Base-by-base conservation (phyloP, 2,113 vertebrate genomes). In the Micronycteris hirsuta region DNA sequence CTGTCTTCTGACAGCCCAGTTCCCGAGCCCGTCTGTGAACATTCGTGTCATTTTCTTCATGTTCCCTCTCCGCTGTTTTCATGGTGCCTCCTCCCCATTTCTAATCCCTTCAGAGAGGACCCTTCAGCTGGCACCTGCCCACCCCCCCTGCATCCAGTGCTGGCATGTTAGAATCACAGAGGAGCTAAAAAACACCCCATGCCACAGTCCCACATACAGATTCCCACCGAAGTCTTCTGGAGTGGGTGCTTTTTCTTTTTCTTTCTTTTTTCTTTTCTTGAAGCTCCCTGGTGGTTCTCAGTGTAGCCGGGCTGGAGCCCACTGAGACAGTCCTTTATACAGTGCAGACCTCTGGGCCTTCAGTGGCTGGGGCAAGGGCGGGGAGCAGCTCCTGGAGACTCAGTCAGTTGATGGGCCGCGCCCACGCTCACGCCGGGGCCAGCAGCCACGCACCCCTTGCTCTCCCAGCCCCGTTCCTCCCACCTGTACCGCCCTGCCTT, bases 321-420 rank as follows among this genome's bases (percentile, higher is more conserved):
- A 16, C 12, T 16, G n/a, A 74, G 28, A 14, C 41, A 13, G 31
- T n/a, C 65, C 31, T 61, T 33, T 7, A 24, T 20, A 10, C 26
- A 16, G 4, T 16, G 26, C 31, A 78, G 61, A 49, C 10, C 56
- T 41, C 87, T 13, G 45, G 58, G 56, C 31, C 58, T 43, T 54
- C 26, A 2, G 12, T 16, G n/a, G 1, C 22, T 9, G 3, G 56
- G 56, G 22, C 56, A 1, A 26, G 7, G 24, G 2, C 10, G 4
- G 58, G 58, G 58, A 28, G n/a, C 4, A 5, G 47, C 63, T 28
- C 80, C 73, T 26, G 8, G 4, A 9, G 28, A 16, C 49, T 65
- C 36, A 2, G 19, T 45, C 26, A 0, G 15, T 36, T 5, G 4
- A 15, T 1, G 36, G 7, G 3, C 49, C 56, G n/a, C n/a, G 31